Evolutionary conservation across 2,888 invertebrate genomes (phyloP).

Genomic region (Smittia sp.): DNA sequence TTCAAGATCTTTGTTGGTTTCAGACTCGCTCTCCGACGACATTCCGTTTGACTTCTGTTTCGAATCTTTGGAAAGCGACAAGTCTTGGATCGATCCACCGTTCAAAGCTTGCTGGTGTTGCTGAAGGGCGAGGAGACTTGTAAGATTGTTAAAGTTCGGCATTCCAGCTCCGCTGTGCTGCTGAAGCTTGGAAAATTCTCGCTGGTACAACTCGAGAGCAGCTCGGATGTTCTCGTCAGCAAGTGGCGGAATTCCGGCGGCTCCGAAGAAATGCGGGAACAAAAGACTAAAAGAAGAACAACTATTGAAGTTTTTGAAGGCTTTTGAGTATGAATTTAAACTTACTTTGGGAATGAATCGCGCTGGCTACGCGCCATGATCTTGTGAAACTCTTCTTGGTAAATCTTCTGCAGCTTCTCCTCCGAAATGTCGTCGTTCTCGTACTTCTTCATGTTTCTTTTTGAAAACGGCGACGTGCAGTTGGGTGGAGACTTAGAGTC

Average conservation of each 20-base stretch:
- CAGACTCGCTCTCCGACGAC: conserved; percentile 52
- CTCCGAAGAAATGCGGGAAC: conserved; percentile 82
- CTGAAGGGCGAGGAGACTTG: conserved; percentile 69
- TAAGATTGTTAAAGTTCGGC: conserved; percentile 55
- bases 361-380: conserved; percentile 80
- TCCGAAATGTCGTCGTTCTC: conserved; percentile 94
- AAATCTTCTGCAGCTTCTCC: conserved; percentile 91
- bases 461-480: conserved; percentile 78
- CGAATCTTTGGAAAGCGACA: conserved; percentile 75
- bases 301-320: conserved; percentile 44
- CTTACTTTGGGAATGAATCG: conserved; percentile 78
- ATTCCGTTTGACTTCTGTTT: conserved; percentile 42
- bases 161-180: conserved; percentile 55
- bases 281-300: conserved; percentile 61
- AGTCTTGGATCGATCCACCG: conserved; percentile 68
- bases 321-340: conserved; percentile 42
- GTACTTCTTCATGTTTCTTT: conserved; percentile 77
- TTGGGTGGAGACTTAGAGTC: conserved; percentile 77
- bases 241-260: conserved; percentile 48
- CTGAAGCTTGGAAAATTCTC: conserved; percentile 87
- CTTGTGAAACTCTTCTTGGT: conserved; percentile 92
- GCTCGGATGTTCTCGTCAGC: conserved; percentile 80
- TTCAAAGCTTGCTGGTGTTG: conserved; percentile 74
- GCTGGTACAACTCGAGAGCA: conserved; percentile 87
- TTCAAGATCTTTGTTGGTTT: conserved; percentile 56